Base-by-base conservation (phyloP, 2,113 vertebrate genomes). In the Rhadina sibilatrix region DNA sequence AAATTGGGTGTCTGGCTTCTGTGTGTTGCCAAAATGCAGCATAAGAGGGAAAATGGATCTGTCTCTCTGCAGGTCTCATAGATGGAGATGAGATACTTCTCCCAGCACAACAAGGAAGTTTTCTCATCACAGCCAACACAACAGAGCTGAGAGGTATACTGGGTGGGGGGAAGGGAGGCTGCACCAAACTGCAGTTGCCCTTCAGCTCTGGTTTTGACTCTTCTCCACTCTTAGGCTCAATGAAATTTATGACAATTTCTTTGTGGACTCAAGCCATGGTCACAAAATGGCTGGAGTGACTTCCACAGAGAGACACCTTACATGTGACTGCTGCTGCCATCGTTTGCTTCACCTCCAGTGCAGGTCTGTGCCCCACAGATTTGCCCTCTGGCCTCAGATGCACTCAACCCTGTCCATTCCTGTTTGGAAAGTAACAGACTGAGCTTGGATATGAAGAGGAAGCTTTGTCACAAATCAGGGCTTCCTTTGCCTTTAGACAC, bases 71-170 rank as follows among this genome's bases (percentile, higher is more conserved):
- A 80, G 27, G 80, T 18, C 35, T 69, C 4, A 1, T 19, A 64
- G 49, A 64, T 2, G 3, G 49, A 89, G 53, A 64, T 8, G 8
- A 72, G 27, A 31, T 13, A 13, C 31, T 66, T 79, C 37, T 77
- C 22, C 8, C 6, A 37, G 30, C 7, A 7, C 12, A 9, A 68
- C 9, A 77, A 75, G 10, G 21, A 77, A 49, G 4, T 59, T 78
- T 79, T 63, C 44, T 13, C 9, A 16, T 54, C 22, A 23, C 22
- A 57, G 28, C 12, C 1, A 6, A 40, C 28, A 33, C 0, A 0
- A 61, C 5, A 10, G 22, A 37, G 15, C 21, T 61, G 15, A 42
- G 10, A 61, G 16, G 7, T 35, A 8, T 35, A 18, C 7, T 40
- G 24, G 12, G 14, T 25, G 14, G 6, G 20, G 8, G 13, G 14